phyloP scores from a whole-genome alignment of 1,140 invertebrate genomes.

The Ridgeia piscesae region DNA sequence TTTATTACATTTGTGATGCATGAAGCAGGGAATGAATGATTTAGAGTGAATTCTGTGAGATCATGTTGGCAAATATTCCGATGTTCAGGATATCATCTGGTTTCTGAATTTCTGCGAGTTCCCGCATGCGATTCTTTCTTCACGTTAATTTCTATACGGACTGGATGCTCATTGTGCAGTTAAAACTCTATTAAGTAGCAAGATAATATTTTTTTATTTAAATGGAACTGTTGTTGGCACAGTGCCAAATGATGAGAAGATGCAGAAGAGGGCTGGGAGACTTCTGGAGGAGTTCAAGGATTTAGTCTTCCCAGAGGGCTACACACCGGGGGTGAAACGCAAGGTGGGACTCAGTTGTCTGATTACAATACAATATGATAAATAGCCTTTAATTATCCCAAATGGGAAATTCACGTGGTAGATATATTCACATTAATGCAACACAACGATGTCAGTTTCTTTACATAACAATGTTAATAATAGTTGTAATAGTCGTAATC shows the following conservation, averaged over 20 bases:
- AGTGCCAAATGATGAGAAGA: conserved; percentile 56
- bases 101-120: too few species aligned
- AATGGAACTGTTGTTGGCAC: conserved; percentile 22
- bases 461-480: too few species aligned
- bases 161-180: background rate
- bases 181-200: background rate
- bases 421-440: too few species aligned
- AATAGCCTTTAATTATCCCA: too few species aligned
- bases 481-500: too few species aligned
- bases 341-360: conserved; percentile 23
- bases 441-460: too few species aligned
- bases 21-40: background rate
- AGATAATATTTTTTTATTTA: background rate
- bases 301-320: conserved; percentile 51
- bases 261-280: conserved; percentile 56
- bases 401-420: too few species aligned
- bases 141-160: background rate
- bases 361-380: background rate
- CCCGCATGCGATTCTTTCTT: background rate
- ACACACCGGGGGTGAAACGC: conserved; percentile 47
- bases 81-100: background rate
- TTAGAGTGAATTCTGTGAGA: background rate
- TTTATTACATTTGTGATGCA: too few species aligned
- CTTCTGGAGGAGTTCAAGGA: conserved; percentile 57
- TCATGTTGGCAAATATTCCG: background rate